Evolutionary conservation across 2,797 vertebrate species (phyloP).

Genomic region (Vultur gryphus): DNA sequence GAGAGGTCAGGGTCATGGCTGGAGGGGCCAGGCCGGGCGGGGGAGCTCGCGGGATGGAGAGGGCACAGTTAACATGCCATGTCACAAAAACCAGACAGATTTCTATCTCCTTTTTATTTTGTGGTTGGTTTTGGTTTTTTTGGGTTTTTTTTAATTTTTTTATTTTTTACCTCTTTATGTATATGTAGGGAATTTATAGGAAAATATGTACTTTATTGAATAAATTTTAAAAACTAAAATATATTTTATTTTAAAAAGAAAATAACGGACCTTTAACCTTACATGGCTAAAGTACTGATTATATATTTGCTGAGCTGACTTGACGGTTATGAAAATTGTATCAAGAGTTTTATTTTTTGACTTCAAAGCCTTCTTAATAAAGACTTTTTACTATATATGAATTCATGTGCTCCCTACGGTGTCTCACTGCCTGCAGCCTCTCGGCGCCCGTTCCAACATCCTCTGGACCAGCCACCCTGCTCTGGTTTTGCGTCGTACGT

Average conservation of each 20-base stretch:
- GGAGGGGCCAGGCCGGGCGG: neutral
- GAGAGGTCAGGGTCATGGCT: neutral
- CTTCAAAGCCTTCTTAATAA: constrained; percentile 81
- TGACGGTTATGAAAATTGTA: constrained; percentile 96
- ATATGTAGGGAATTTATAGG: constrained; percentile 98
- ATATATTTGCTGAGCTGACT: constrained; percentile 92
- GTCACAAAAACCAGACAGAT: neutral
- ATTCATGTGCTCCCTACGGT: neutral
- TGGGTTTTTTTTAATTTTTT: constrained; percentile 74
- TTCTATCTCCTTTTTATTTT: constrained; percentile 41
- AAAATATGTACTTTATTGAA: constrained; percentile 90
- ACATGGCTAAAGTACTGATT: constrained; percentile 90
- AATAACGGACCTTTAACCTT: constrained; percentile 96
- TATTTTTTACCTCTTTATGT: constrained; percentile 92
- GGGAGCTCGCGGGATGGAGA: neutral
- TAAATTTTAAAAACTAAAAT: constrained; percentile 97
- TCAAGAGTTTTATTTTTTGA: constrained; percentile 99
- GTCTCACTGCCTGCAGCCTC: neutral
- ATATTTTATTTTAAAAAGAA: constrained; percentile 99
- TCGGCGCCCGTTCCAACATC: fast-evolving
- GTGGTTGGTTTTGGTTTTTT: neutral
- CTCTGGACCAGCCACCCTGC: fast-evolving
- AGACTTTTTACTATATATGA: constrained; percentile 76
- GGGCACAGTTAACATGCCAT: neutral
- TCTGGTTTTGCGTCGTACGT: fast-evolving